These are phyloP conservation scores for Hirtodrosophila alboralis DNA, from an alignment of 2,888 invertebrate genomes.

Conservation along the genomic window DNA sequence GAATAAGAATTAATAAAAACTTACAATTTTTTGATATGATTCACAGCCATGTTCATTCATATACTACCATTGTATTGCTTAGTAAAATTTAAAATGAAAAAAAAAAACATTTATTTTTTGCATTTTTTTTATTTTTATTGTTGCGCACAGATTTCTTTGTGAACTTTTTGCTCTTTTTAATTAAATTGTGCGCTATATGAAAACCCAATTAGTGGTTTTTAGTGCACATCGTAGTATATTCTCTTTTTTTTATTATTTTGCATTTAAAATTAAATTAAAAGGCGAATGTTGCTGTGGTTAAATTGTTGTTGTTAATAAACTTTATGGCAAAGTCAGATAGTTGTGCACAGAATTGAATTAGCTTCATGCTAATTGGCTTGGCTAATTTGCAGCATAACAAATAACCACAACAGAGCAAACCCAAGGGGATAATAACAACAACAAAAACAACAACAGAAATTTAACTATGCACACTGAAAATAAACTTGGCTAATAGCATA, in stretches of 20 bases:
- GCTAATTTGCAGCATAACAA: slow-evolving; percentile 61
- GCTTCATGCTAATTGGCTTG: slow-evolving; percentile 60
- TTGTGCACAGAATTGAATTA: slow-evolving; percentile 58
- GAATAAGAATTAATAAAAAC: too few relatives aligned
- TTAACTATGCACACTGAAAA: slow-evolving; percentile 18
- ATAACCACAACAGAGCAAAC: slow-evolving; percentile 48
- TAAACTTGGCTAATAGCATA: slow-evolving; percentile 58
- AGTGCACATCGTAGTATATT: slow-evolving; percentile 12
- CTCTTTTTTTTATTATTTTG: slow-evolving; percentile 13
- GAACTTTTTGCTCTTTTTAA: slow-evolving; percentile 25
- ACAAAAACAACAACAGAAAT: slow-evolving; percentile 13
- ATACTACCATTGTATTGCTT: too few relatives aligned
- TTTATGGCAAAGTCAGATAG: slow-evolving; percentile 15
- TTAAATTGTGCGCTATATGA: slow-evolving; percentile 23
- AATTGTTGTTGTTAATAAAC: slow-evolving; percentile 19
- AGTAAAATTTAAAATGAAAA: too few relatives aligned
- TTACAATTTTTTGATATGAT: too few relatives aligned
- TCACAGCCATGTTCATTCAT: too few relatives aligned
- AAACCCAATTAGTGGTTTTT: slow-evolving; percentile 47
- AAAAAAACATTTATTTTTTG: too few relatives aligned
- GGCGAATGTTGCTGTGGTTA: slow-evolving; percentile 2
- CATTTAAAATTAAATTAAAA: slow-evolving; percentile 54
- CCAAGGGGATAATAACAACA: slow-evolving; percentile 22
- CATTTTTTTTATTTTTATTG: not conserved
- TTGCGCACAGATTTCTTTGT: not conserved